Conservation (phyloP, 1,140 invertebrate species). For the Heliothis subflexa region DNA sequence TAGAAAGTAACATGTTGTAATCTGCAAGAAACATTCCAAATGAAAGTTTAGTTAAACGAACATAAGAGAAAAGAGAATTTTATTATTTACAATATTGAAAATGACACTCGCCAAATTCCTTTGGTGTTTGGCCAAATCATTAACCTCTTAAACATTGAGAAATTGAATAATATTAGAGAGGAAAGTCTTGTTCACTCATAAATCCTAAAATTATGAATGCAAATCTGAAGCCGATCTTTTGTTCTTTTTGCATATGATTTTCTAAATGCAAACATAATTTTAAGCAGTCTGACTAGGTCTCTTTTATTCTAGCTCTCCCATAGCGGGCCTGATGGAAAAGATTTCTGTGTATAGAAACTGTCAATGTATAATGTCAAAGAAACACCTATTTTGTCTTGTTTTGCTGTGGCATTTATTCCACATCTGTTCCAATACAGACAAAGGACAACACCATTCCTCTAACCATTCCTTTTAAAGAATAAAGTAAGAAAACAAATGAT, state of each 20-base stretch:
- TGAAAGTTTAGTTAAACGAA: conserved; percentile 23
- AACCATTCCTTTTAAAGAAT: neutral
- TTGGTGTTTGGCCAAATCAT: conserved; percentile 39
- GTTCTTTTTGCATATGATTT: too few relatives aligned
- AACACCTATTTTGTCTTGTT: too few relatives aligned
- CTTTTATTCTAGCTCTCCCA: too few relatives aligned
- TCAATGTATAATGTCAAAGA: too few relatives aligned
- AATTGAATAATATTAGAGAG: neutral
- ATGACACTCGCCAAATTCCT: conserved; percentile 8
- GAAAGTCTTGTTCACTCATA: neutral
- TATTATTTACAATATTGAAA: conserved; percentile 37
- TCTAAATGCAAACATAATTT: too few relatives aligned
- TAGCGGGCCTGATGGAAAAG: too few relatives aligned
- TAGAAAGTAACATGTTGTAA: conserved; percentile 26
- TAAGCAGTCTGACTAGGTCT: too few relatives aligned
- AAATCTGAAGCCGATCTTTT: too few relatives aligned
- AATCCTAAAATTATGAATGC: too few relatives aligned
- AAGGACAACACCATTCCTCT: conserved; percentile 17
- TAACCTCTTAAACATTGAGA: conserved; percentile 17
- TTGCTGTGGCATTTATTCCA: neutral
- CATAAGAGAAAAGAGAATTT: conserved; percentile 3
- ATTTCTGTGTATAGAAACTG: too few relatives aligned
- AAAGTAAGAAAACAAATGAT: conserved; percentile 2
- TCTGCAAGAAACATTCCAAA: neutral
- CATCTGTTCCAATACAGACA: neutral